These are phyloP conservation scores for Drosophila santomea DNA, from an alignment of 1,140 invertebrate genomes.

Conservation along the genomic window DNA sequence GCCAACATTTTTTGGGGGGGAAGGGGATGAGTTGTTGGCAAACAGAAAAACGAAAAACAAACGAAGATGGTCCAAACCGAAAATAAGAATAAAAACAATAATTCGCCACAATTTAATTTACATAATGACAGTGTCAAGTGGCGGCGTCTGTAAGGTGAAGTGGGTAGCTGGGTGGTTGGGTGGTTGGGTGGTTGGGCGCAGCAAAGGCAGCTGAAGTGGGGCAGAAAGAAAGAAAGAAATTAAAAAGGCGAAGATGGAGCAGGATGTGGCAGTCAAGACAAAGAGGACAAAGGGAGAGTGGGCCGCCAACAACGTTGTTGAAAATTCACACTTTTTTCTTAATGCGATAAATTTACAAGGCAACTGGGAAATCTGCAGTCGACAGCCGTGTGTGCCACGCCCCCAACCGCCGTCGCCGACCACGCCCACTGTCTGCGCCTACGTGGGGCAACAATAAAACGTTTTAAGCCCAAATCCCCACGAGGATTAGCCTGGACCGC, in stretches of 20 bases:
- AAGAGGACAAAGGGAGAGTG: not conserved
- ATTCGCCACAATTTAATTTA: slow-evolving; percentile 82
- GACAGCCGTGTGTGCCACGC: slow-evolving; percentile 61
- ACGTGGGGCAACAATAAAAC: slow-evolving; percentile 70
- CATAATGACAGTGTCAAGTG: slow-evolving; percentile 80
- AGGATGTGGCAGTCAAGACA: not conserved
- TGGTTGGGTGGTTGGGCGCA: not conserved
- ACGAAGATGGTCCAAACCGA: slow-evolving; percentile 8
- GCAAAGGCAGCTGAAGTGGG: not conserved
- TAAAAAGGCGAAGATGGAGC: slow-evolving; percentile 33
- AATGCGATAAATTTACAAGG: slow-evolving; percentile 82
- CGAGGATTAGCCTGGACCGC: slow-evolving; percentile 77
- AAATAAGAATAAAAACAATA: slow-evolving; percentile 72
- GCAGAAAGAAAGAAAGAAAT: slow-evolving; percentile 46
- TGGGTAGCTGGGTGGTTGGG: not conserved
- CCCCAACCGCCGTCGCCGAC: not conserved
- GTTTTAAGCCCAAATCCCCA: slow-evolving; percentile 76
- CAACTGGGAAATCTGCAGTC: slow-evolving; percentile 81
- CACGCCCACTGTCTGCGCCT: slow-evolving; percentile 41
- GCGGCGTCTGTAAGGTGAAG: slow-evolving; percentile 32
- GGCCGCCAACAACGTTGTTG: slow-evolving; percentile 23
- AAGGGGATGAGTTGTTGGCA: slow-evolving; percentile 22
- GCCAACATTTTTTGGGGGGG: slow-evolving; percentile 8
- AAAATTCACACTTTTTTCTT: slow-evolving; percentile 74
- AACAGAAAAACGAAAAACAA: slow-evolving; percentile 13